Conservation (phyloP, 2,113 vertebrate species). For the Vombatus ursinus region DNA sequence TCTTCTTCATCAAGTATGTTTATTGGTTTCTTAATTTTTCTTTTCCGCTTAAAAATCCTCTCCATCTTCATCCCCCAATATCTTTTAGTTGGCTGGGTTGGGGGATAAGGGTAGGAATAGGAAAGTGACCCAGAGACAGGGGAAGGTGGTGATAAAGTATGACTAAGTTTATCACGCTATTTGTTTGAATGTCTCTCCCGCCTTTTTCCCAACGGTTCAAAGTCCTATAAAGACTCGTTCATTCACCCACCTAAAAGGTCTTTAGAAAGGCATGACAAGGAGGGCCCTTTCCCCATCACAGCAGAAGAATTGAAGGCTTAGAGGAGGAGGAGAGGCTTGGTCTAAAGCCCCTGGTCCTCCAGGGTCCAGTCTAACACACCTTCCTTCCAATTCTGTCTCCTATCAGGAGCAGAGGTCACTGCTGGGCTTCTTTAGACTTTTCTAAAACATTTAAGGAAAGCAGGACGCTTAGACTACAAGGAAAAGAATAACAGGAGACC, state of each 20-base stretch:
- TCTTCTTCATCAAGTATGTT: conserved; percentile 87
- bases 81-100: neutral
- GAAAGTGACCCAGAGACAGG: neutral
- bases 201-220: conserved; percentile 70
- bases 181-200: conserved; percentile 69
- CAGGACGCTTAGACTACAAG: neutral
- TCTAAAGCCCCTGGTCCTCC: neutral
- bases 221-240: conserved; percentile 56
- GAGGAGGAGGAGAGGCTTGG: neutral
- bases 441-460: neutral
- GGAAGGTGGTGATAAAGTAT: neutral
- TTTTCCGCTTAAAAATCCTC: neutral
- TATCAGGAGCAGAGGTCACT: neutral
- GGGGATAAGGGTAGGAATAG: neutral
- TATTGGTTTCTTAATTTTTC: neutral
- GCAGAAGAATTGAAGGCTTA: fast-evolving
- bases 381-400: neutral
- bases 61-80: no score
- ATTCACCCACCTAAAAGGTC: neutral
- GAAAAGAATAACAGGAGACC: neutral
- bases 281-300: neutral
- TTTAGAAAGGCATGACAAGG: neutral
- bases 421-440: neutral
- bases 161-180: conserved; percentile 52
- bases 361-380: neutral